Conservation (phyloP, 2,797 vertebrate species). For the Silurus aristotelis region DNA sequence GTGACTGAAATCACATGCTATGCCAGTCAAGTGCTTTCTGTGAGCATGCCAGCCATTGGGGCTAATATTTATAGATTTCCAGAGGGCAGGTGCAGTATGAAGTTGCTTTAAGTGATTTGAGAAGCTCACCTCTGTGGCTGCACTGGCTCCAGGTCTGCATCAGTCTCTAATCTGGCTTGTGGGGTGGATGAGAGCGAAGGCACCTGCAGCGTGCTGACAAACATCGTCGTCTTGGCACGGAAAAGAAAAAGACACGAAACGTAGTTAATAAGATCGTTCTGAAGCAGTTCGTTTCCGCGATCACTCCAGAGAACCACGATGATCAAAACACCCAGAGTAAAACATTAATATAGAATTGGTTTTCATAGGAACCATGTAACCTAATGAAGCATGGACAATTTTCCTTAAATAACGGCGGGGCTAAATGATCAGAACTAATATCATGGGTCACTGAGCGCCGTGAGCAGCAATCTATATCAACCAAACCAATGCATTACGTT, state of each 20-base stretch:
- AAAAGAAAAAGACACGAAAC: conserved; percentile 12
- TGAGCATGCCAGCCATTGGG: background rate
- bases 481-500: background rate
- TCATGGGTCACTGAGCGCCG: too few relatives aligned
- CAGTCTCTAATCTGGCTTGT: conserved; percentile 61
- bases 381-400: background rate
- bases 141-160: conserved; percentile 52
- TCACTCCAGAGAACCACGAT: background rate
- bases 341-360: too few relatives aligned
- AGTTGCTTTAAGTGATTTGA: background rate
- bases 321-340: background rate
- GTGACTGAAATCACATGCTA: background rate
- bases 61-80: background rate
- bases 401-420: too few relatives aligned
- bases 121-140: conserved; percentile 64
- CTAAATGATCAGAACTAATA: background rate
- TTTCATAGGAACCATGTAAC: background rate
- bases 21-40: background rate
- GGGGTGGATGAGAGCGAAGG: conserved; percentile 67
- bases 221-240: conserved; percentile 20
- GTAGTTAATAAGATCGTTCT: background rate
- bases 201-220: conserved; percentile 66
- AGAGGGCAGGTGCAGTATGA: background rate
- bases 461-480: background rate
- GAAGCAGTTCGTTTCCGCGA: background rate